Evolutionary conservation across 2,113 vertebrate genomes (phyloP), one percentile per base, ranked within the genome.

Genomic region (Monarcha castaneiventris): DNA sequence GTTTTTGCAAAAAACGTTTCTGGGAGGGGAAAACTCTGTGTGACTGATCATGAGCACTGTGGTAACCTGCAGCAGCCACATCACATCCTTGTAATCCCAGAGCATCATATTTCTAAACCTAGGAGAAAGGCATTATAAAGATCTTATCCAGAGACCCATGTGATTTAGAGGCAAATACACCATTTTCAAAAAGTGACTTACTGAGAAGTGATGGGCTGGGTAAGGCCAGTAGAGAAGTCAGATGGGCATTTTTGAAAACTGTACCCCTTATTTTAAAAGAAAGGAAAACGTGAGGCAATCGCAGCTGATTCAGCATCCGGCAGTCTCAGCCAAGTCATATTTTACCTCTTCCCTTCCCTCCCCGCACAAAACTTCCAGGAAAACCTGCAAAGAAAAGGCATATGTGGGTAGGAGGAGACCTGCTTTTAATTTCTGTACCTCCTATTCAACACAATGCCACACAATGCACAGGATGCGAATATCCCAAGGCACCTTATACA

Each of bases 391-490:
- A 97, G 95, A 94, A 94, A 95, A 97, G 95, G 94, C 93, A 81
- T 92, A 96, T 96, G 73, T 90, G 96, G 96, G 90, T 95, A 97
- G 96, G 94, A 97, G 96, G 96, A 97, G 96, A 96, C 76, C 92
- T 82, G 86, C 95, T 90, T 97, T 96, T 96, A 96, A 96, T 97
- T 96, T 97, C 89, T 97, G 95, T 75, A 90, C 96, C 96, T 97
- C 89, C 90, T 96, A 95, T 96, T 93, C 88, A 97, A 97, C 96
- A 97, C 96, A 97, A 97, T 96, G 90, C 94, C 91, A 96, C 95
- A 97, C 97, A 97, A 96, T 97, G 82, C 93, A 97, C 96, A 97
- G 96, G 96, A 97, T 97, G 94, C 91, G 89, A 97, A 84, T 96
- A 97, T 97, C 96, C 96, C 96, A 93, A 97, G 97, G 94, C 95